A percentile compares a stretch with the other conserved stretches of the same genome.
phyloP scores from a whole-genome alignment of 2,888 invertebrate genomes.

The Drosophila gaucha region DNA sequence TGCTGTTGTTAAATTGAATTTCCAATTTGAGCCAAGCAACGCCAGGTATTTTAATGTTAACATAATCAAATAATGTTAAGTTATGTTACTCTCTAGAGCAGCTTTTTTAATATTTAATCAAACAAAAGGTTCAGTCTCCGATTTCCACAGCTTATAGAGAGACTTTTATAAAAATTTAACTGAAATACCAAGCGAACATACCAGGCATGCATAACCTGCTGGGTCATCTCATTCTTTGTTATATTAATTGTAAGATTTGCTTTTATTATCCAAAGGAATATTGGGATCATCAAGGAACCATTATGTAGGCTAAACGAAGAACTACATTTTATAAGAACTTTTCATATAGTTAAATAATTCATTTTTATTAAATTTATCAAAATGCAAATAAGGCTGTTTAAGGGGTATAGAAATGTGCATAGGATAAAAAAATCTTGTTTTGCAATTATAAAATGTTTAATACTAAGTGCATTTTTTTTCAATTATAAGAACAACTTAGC shows the following conservation, averaged over 20 bases:
- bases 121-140: too few relatives aligned
- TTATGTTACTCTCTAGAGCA: too few relatives aligned
- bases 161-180: too few relatives aligned
- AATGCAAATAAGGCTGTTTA: slow-evolving; percentile 26
- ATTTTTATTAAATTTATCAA: slow-evolving; percentile 26
- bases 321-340: background rate
- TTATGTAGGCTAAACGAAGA: background rate
- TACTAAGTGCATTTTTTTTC: slow-evolving; percentile 49
- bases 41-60: background rate
- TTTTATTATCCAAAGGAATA: too few relatives aligned
- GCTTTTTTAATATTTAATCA: background rate
- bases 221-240: too few relatives aligned
- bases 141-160: too few relatives aligned
- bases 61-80: background rate
- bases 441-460: slow-evolving; percentile 27
- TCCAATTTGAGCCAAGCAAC: background rate
- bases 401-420: slow-evolving; percentile 15
- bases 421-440: slow-evolving; percentile 11
- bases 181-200: too few relatives aligned
- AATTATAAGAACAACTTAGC: slow-evolving; percentile 17
- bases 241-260: too few relatives aligned
- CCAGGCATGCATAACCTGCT: too few relatives aligned
- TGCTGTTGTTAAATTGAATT: slow-evolving; percentile 15
- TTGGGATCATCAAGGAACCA: too few relatives aligned
- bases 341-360: slow-evolving; percentile 9